Percentiles rank a stretch among this genome's conserved stretches.
These are phyloP conservation scores for Leucosticte australis DNA, from an alignment of 2,113 vertebrate genomes.

Conservation along the genomic window DNA sequence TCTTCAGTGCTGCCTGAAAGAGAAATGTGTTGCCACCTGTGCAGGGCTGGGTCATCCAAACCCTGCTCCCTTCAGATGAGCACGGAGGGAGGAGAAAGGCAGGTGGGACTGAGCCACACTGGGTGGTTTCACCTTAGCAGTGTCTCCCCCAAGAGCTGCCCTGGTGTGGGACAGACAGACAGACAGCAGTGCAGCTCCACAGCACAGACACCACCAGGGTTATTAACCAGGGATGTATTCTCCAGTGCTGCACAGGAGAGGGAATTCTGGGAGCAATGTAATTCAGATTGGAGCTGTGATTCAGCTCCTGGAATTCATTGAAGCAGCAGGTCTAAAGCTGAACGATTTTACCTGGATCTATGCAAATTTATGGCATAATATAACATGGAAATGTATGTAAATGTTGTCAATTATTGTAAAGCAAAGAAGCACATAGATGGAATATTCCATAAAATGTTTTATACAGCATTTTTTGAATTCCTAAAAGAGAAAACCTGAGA, in stretches of 20 bases:
- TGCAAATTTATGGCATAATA: constrained; percentile 75
- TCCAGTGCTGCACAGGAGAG: neutral
- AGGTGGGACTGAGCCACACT: accelerated
- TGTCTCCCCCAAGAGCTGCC: accelerated
- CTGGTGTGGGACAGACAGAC: neutral
- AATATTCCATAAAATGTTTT: constrained; percentile 54
- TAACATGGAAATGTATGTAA: constrained; percentile 73
- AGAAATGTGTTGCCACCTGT: neutral
- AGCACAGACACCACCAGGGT: neutral
- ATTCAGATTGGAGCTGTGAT: neutral
- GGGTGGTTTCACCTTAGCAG: accelerated
- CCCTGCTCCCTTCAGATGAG: accelerated
- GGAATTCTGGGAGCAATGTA: neutral
- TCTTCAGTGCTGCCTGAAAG: neutral
- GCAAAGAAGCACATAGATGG: constrained; percentile 41
- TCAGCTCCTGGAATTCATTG: neutral
- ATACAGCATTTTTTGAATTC: neutral
- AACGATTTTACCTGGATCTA: constrained; percentile 32
- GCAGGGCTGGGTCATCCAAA: neutral
- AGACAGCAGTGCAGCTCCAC: neutral
- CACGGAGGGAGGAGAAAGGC: neutral
- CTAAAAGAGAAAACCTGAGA: constrained; percentile 25
- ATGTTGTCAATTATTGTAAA: constrained; percentile 76
- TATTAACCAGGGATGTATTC: neutral
- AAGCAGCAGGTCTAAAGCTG: neutral